Percentiles rank a stretch among this genome's conserved stretches.
These are phyloP conservation scores for Latrodectus hesperus DNA, from an alignment of 2,888 invertebrate genomes.

Conservation along the genomic window DNA sequence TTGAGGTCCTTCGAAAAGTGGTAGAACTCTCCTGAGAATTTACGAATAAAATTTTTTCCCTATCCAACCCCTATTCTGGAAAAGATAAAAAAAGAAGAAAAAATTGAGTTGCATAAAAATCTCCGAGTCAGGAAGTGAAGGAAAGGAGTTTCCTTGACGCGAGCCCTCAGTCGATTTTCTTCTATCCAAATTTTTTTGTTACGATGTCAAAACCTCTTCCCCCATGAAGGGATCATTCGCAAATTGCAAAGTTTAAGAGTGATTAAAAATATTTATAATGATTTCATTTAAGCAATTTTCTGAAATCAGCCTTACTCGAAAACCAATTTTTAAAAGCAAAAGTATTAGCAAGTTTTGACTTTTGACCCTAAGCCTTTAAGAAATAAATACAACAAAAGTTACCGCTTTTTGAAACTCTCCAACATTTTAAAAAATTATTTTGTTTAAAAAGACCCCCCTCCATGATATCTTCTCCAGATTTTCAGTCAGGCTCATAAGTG, in stretches of 20 bases:
- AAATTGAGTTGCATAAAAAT: conserved; percentile 64
- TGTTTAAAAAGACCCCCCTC: too few relatives aligned
- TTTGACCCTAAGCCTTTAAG: neutral
- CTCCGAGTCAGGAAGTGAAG: conserved; percentile 60
- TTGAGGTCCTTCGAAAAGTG: conserved; percentile 31
- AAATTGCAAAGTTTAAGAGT: conserved; percentile 7
- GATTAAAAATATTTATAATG: too few relatives aligned
- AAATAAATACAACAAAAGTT: too few relatives aligned
- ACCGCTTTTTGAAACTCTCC: too few relatives aligned
- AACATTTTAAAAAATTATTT: too few relatives aligned
- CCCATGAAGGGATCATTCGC: conserved; percentile 2
- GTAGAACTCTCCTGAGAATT: conserved; percentile 63
- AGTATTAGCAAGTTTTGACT: too few relatives aligned
- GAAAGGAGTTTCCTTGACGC: conserved; percentile 64
- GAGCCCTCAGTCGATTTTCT: conserved; percentile 55
- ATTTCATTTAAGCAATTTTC: too few relatives aligned
- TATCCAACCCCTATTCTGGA: conserved; percentile 5
- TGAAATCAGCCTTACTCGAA: too few relatives aligned
- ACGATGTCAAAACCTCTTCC: conserved; percentile 41
- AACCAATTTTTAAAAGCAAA: too few relatives aligned
- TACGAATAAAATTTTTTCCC: conserved; percentile 52
- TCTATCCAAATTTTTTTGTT: conserved; percentile 40
- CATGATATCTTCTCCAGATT: too few relatives aligned
- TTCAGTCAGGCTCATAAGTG: too few relatives aligned
- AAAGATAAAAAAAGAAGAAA: conserved; percentile 15